A percentile compares a stretch with the other conserved stretches of the same genome.
These are phyloP conservation scores for Clunio marinus DNA, from an alignment of 2,888 invertebrate genomes.

Conservation along the genomic window DNA sequence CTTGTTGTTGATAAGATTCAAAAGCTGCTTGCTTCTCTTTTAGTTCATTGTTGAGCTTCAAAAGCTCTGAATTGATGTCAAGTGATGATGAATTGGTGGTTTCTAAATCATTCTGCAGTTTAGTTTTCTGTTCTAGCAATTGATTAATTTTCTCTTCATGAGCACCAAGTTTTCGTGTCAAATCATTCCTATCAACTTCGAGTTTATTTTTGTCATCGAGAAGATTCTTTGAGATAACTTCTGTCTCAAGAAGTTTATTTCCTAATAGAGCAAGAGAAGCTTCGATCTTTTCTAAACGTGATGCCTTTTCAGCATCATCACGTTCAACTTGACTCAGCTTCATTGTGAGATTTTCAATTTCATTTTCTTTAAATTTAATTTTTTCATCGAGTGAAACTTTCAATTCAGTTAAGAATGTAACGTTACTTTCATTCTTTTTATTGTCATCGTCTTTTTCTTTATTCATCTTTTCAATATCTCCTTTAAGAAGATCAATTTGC, in stretches of 20 bases:
- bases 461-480: constrained; percentile 47
- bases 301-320: constrained; percentile 38
- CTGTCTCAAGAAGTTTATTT: constrained; percentile 52
- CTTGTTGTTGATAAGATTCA: constrained; percentile 53
- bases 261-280: constrained; percentile 48
- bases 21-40: constrained; percentile 58
- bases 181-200: constrained; percentile 57
- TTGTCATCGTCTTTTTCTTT: constrained; percentile 48
- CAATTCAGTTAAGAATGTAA: constrained; percentile 45
- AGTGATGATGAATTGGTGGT: constrained; percentile 58
- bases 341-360: constrained; percentile 43
- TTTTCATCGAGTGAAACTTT: constrained; percentile 45
- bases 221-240: constrained; percentile 49
- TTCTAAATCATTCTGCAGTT: constrained; percentile 58
- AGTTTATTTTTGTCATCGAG: constrained; percentile 51
- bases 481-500: constrained; percentile 43
- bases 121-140: constrained; percentile 56
- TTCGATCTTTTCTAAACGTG: constrained; percentile 42
- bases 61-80: constrained; percentile 59
- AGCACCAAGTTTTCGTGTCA: constrained; percentile 56
- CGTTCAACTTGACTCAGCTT: constrained; percentile 32
- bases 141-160: constrained; percentile 58
- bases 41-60: constrained; percentile 56
- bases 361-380: constrained; percentile 20
- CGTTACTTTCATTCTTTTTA: constrained; percentile 45